Conservation (phyloP, 2,797 vertebrate genomes). For the Propithecus perrieri region DNA sequence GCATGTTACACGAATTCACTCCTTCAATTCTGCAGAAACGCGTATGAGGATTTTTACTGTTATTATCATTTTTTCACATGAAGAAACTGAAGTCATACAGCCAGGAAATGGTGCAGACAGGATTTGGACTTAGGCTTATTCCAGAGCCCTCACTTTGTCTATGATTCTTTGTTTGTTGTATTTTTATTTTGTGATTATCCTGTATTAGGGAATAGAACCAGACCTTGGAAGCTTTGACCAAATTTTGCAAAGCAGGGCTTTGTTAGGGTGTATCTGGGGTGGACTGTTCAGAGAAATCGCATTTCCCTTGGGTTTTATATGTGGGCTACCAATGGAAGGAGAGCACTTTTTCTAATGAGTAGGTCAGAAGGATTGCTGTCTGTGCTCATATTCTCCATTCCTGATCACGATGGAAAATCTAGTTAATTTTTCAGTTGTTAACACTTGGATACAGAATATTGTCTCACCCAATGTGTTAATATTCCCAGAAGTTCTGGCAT, state of each 20-base stretch:
- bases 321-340: not conserved
- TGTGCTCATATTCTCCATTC: not conserved
- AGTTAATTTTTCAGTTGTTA: not conserved
- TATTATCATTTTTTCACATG: not conserved
- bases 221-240: not conserved
- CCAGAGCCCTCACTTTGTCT: not conserved
- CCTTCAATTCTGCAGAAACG: not conserved
- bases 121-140: not conserved
- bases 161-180: not conserved
- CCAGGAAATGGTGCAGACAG: not conserved
- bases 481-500: conserved; percentile 33
- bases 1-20: not conserved
- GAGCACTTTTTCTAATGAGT: not conserved
- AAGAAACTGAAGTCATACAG: not conserved
- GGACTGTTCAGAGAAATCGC: not conserved
- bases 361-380: not conserved
- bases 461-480: not conserved
- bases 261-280: not conserved
- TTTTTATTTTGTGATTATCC: not conserved
- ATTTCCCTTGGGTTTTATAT: not conserved
- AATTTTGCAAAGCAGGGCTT: not conserved
- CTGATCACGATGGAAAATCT: not conserved
- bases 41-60: not conserved
- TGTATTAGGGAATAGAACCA: not conserved
- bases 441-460: not conserved